These are phyloP conservation scores for Esox masquinongy DNA, from an alignment of 2,797 vertebrate genomes.

Conservation along the genomic window DNA sequence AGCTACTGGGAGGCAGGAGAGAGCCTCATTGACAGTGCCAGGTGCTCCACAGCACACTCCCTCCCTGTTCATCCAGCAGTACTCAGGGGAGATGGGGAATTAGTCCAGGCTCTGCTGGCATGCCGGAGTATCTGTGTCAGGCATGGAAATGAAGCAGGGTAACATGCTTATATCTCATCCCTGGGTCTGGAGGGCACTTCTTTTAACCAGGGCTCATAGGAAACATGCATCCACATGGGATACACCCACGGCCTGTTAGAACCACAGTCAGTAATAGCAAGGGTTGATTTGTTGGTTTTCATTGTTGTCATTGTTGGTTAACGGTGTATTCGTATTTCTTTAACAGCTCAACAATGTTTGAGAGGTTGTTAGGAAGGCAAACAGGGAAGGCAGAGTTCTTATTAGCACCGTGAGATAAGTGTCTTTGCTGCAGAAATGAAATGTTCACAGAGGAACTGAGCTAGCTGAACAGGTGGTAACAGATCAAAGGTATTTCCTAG, in stretches of 20 bases:
- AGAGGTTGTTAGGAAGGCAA: not conserved
- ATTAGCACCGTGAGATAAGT: not conserved
- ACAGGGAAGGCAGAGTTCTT: not conserved
- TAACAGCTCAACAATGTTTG: not conserved
- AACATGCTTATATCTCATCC: conserved; percentile 18
- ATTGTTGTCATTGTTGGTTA: not conserved
- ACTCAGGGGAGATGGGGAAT: not conserved
- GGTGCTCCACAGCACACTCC: conserved; percentile 48
- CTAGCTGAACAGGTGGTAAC: not conserved
- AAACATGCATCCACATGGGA: not conserved
- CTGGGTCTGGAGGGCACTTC: not conserved
- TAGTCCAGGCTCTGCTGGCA: conserved; percentile 38
- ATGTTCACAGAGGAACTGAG: not conserved
- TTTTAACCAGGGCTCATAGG: not conserved
- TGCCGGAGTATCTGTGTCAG: conserved; percentile 11
- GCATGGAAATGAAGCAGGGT: conserved; percentile 25
- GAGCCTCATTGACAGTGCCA: conserved; percentile 50
- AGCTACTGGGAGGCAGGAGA: conserved; percentile 31
- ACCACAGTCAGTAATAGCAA: not conserved
- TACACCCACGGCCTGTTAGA: not conserved
- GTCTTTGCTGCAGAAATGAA: not conserved
- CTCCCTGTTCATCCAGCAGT: not conserved
- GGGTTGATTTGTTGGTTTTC: not conserved
- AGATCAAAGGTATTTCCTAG: not conserved
- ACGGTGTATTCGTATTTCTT: not conserved